Evolutionary conservation across 1,140 invertebrate genomes (phyloP).

Genomic region (Scaptomyza montana): DNA sequence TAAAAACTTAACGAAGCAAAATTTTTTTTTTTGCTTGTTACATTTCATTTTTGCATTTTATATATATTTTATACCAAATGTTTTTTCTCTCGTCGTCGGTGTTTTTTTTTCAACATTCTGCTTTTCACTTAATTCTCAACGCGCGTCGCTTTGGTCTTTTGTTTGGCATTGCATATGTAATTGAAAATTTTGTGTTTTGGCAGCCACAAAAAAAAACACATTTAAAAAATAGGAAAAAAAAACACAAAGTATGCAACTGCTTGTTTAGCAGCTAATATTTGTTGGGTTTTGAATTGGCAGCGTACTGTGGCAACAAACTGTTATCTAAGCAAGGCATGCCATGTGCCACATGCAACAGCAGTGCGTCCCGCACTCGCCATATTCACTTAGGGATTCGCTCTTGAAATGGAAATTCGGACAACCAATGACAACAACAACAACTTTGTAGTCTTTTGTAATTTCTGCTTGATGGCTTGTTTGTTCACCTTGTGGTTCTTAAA

Average conservation of each 20-base stretch:
- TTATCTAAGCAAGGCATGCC: conserved; percentile 38
- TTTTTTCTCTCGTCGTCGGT: conserved; percentile 1
- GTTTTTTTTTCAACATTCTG: background rate
- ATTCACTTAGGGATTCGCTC: conserved; percentile 1
- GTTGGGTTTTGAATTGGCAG: conserved; percentile 9
- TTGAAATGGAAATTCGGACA: conserved; percentile 40
- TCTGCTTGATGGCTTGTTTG: conserved; percentile 65
- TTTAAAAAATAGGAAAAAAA: background rate
- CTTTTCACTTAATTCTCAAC: conserved; percentile 26
- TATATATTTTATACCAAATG: conserved; percentile 47
- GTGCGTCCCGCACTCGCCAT: conserved; percentile 1
- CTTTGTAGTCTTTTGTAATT: conserved; percentile 68
- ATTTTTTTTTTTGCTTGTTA: conserved; percentile 66
- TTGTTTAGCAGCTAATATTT: conserved; percentile 67
- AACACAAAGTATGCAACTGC: conserved; percentile 28
- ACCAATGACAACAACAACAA: conserved; percentile 47
- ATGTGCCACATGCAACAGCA: background rate
- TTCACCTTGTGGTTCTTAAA: conserved; percentile 55
- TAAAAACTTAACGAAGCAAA: conserved; percentile 77
- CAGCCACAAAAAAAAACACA: conserved; percentile 2
- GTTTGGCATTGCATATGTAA: conserved; percentile 66
- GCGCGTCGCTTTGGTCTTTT: conserved; percentile 38
- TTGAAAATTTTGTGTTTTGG: conserved; percentile 48
- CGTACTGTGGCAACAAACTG: conserved; percentile 32
- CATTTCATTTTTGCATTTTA: conserved; percentile 61